These are phyloP conservation scores for Peromyscus eremicus DNA, from an alignment of 2,797 vertebrate genomes.

Conservation along the genomic window DNA sequence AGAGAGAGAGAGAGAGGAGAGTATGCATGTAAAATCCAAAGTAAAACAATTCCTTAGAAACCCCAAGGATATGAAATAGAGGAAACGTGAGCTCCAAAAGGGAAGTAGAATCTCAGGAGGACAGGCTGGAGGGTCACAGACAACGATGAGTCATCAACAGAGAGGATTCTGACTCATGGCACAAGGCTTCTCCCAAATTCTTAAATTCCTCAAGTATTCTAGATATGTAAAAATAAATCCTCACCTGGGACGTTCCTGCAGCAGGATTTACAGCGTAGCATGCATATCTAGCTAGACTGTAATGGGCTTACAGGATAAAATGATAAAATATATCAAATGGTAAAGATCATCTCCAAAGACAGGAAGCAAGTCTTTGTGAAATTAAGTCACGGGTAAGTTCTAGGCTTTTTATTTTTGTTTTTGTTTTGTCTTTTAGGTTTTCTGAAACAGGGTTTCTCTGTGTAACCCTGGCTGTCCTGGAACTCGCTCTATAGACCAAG, in stretches of 20 bases:
- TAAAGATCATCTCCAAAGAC: conserved; percentile 21
- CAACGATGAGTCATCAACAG: conserved; percentile 56
- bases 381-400: conserved; percentile 23
- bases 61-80: conserved; percentile 55
- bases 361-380: neutral
- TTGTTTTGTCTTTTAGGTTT: neutral
- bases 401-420: too few species aligned
- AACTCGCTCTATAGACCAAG: neutral
- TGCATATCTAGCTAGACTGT: neutral
- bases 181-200: neutral
- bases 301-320: neutral
- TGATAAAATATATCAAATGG: neutral
- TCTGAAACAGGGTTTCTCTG: neutral
- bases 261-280: neutral
- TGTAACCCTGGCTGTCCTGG: neutral
- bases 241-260: neutral
- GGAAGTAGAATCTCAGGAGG: conserved; percentile 59
- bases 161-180: neutral
- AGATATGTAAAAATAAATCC: neutral
- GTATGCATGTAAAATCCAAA: neutral
- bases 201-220: neutral
- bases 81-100: conserved; percentile 60
- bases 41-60: conserved; percentile 46
- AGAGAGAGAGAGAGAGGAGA: too few species aligned
- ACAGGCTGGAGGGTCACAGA: neutral